These are phyloP conservation scores for Pollimyrus isidori DNA, from an alignment of 2,113 vertebrate genomes.

Conservation along the genomic window DNA sequence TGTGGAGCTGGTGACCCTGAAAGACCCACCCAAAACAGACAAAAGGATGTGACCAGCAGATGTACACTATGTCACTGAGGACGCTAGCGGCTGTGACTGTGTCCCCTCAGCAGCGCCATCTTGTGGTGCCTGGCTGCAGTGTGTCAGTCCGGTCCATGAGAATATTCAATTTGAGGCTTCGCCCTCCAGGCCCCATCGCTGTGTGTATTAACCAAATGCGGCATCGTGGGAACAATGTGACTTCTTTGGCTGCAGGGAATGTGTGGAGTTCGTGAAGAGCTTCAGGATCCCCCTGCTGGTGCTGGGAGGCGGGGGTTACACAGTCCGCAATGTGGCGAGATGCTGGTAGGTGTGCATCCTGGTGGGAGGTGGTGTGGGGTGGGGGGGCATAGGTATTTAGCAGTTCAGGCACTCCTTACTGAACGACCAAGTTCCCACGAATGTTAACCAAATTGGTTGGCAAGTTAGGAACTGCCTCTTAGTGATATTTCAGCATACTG, in stretches of 20 bases:
- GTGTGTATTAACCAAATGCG: background rate
- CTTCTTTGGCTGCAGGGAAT: conserved; percentile 66
- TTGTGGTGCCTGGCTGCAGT: background rate
- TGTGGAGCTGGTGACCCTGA: background rate
- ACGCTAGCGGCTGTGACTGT: background rate
- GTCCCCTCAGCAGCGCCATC: background rate
- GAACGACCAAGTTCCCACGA: too few relatives aligned
- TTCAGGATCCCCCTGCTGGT: conserved; percentile 95
- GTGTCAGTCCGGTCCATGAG: background rate
- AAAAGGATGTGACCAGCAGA: background rate
- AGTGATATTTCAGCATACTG: too few relatives aligned
- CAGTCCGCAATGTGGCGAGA: conserved; percentile 89
- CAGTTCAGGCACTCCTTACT: too few relatives aligned
- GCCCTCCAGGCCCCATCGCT: background rate
- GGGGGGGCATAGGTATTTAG: background rate
- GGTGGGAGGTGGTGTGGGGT: background rate
- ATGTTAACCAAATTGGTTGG: too few relatives aligned
- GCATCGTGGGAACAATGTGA: background rate
- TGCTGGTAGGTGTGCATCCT: conserved; percentile 74
- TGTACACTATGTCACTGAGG: background rate
- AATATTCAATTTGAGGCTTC: background rate
- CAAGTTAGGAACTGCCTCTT: too few relatives aligned
- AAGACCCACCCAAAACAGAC: background rate
- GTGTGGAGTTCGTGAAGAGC: conserved; percentile 95
- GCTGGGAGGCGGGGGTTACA: conserved; percentile 93